Evolutionary conservation across 2,888 invertebrate genomes (phyloP), one percentile per base, ranked within the genome.

Genomic region (Nematopogon swammerdamellus): DNA sequence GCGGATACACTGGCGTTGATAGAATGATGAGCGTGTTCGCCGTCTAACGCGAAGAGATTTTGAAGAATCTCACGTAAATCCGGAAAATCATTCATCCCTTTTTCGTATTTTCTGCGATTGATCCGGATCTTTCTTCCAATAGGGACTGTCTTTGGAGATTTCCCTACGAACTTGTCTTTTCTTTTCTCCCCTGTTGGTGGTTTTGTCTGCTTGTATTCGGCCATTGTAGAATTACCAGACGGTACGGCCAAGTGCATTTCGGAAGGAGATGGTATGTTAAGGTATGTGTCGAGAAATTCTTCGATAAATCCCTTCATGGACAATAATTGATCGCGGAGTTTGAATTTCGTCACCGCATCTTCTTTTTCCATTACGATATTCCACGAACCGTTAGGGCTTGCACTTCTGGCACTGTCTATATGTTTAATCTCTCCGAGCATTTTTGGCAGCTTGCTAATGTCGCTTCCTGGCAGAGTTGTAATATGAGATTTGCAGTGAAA

Each of bases 31-130:
- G 36, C 4, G 3, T 14, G 48, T 3, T 57, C 57, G 1, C 56
- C 49, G 2, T 67, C 62, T 1, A 51, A 30, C 4, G 58, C 53
- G 49, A 79, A 79, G 1, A 79, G 54, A 42, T 67, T 67, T 1
- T 72, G 55, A 57, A 79, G 60, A 0, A 72, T 70, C 14, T 79
- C 79, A 20, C 73, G 58, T 1, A 70, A 56, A 50, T 79, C 79
- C 0, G 79, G 79, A 48, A 69, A 77, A 55, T 77, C 76, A 19
- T 51, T 48, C 14, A 65, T 73, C 46, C 70, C 63, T 51, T 69
- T 76, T 0, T 65, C 59, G 45, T 68, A 70, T 53, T 79, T 79
- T 51, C 76, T 77, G 18, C 59, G 57, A 2, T 57, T 70, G 0
- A 69, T 49, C 42, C 58, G 62, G 0, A 56, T 44, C 18, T 17